Percentiles rank a stretch among this genome's conserved stretches.
Conservation (phyloP, 2,113 vertebrate species). For the Chroicocephalus ridibundus region DNA sequence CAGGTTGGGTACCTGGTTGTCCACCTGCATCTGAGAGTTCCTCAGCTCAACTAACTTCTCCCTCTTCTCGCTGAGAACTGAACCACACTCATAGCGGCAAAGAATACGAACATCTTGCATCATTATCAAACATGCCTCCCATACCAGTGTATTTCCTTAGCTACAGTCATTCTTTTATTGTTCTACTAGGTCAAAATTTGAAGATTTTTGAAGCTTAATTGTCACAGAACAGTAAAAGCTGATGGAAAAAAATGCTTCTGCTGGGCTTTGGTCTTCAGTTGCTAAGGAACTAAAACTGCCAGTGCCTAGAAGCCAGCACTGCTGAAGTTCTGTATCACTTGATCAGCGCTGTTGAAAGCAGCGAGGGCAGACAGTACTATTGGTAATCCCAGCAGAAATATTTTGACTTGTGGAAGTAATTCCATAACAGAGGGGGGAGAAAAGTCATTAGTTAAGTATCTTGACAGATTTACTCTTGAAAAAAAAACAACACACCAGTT, state of each 20-base stretch:
- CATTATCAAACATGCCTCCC: background rate
- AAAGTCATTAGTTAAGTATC: background rate
- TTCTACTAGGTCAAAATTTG: background rate
- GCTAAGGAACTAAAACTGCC: background rate
- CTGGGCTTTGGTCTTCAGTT: background rate
- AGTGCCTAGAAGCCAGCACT: background rate
- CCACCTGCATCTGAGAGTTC: background rate
- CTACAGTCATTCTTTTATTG: background rate
- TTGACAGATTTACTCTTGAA: background rate
- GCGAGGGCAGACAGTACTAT: background rate
- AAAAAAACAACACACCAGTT: background rate
- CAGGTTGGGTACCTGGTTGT: fast-evolving
- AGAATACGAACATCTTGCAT: background rate
- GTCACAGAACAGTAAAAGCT: background rate
- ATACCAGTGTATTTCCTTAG: background rate
- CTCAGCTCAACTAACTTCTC: background rate
- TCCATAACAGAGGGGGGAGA: background rate
- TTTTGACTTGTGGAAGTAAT: background rate
- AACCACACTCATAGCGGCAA: background rate
- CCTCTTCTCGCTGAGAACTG: background rate
- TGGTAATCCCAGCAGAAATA: background rate
- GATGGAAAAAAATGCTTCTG: background rate
- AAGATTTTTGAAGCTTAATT: background rate
- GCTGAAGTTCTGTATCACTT: background rate
- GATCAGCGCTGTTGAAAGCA: background rate